These are phyloP conservation scores for Fratercula arctica DNA, from an alignment of 2,797 vertebrate genomes.

Conservation along the genomic window DNA sequence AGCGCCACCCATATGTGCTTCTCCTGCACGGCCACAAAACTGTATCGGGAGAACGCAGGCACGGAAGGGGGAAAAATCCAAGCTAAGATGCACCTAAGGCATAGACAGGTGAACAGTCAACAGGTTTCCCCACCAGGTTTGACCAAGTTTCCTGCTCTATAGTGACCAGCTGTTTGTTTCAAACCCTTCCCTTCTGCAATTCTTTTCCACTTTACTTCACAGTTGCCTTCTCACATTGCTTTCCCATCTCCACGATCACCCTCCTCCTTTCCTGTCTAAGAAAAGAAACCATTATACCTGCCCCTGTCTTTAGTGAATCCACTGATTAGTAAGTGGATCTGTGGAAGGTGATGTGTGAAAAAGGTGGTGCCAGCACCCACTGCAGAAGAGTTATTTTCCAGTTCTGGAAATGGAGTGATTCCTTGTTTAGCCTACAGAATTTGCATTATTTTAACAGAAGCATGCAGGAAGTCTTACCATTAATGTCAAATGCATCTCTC, in stretches of 20 bases:
- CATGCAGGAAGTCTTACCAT: not conserved
- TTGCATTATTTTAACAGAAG: not conserved
- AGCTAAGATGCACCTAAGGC: not conserved
- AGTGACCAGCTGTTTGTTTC: not conserved
- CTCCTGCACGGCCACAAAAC: not conserved
- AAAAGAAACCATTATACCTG: not conserved
- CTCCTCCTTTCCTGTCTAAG: not conserved
- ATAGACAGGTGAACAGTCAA: not conserved
- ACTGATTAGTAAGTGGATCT: not conserved
- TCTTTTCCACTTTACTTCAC: not conserved
- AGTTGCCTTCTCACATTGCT: not conserved
- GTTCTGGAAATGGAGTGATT: not conserved
- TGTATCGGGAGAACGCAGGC: fast-evolving
- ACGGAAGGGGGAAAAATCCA: not conserved
- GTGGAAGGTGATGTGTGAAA: not conserved
- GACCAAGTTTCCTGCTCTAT: not conserved
- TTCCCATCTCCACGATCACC: not conserved
- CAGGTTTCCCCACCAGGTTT: not conserved
- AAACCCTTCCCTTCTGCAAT: not conserved
- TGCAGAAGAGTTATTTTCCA: not conserved
- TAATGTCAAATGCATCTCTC: not conserved
- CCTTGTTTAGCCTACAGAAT: not conserved
- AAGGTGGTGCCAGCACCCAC: not conserved
- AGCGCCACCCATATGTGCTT: not conserved
- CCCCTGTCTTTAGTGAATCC: not conserved